Conservation (phyloP, 1,140 invertebrate species). For the Drosophila rufa region DNA sequence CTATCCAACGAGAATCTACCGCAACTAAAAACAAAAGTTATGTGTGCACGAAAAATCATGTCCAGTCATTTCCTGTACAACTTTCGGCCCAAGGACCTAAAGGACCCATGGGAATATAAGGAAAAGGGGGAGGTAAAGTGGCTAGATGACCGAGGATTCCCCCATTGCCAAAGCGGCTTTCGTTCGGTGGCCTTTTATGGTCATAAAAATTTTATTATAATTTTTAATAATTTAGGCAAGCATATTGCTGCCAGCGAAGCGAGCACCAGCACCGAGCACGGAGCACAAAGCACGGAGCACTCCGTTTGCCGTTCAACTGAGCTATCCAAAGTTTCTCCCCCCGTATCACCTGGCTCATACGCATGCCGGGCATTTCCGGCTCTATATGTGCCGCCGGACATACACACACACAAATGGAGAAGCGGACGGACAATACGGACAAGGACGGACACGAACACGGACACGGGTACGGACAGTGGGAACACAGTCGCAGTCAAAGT, state of each 20-base stretch:
- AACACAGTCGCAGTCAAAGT: slow-evolving; percentile 55
- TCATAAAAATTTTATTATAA: slow-evolving; percentile 81
- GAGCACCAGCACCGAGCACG: slow-evolving; percentile 8
- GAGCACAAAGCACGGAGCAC: neutral
- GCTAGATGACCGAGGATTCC: slow-evolving; percentile 5
- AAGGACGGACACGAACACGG: slow-evolving; percentile 31
- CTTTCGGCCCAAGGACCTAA: slow-evolving; percentile 48
- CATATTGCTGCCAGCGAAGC: slow-evolving; percentile 52
- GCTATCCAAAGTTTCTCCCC: slow-evolving; percentile 29
- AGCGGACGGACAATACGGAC: slow-evolving; percentile 5
- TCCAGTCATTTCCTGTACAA: slow-evolving; percentile 77
- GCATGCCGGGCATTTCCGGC: slow-evolving; percentile 57
- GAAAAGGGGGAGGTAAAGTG: neutral
- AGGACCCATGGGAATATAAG: slow-evolving; percentile 13
- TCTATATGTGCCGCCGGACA: slow-evolving; percentile 43
- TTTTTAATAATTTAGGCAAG: slow-evolving; percentile 77
- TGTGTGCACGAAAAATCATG: slow-evolving; percentile 74
- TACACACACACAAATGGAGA: slow-evolving; percentile 1
- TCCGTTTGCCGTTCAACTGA: neutral
- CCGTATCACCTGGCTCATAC: slow-evolving; percentile 55
- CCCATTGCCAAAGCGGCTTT: slow-evolving; percentile 31
- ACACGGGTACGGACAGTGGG: slow-evolving; percentile 25
- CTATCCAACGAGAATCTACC: slow-evolving; percentile 53
- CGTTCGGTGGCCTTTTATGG: slow-evolving; percentile 63
- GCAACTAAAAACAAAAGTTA: slow-evolving; percentile 74